These are phyloP conservation scores for Poeciliopsis occidentalis DNA, from an alignment of 2,113 vertebrate genomes.

Conservation along the genomic window DNA sequence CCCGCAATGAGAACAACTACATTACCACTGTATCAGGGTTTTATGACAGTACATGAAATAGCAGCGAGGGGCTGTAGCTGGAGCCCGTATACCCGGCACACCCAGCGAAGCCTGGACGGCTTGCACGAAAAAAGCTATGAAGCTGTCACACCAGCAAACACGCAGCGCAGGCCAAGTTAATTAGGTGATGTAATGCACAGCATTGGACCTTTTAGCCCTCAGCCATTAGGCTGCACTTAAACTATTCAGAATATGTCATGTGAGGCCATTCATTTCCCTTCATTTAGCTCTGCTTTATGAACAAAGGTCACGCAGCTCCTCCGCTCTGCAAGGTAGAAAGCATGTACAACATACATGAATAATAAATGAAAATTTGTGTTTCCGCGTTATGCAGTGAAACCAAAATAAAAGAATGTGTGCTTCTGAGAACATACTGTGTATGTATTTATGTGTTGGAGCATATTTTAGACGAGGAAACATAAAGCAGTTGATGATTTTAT, in stretches of 20 bases:
- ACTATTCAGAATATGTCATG: conserved; percentile 38
- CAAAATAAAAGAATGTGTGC: conserved; percentile 9
- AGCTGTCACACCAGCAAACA: conserved; percentile 54
- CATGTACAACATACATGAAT: not conserved
- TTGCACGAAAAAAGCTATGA: conserved; percentile 44
- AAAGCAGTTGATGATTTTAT: not conserved
- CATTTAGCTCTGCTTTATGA: conserved; percentile 10
- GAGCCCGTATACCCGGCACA: conserved; percentile 35
- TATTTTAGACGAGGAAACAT: not conserved
- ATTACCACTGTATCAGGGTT: conserved; percentile 12
- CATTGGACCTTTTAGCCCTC: conserved; percentile 33
- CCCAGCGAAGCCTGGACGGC: conserved; percentile 40
- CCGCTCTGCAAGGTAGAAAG: conserved; percentile 15
- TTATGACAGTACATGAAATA: conserved; percentile 15
- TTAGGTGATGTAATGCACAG: conserved; percentile 68
- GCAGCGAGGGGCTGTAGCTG: conserved; percentile 27
- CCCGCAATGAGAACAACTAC: conserved; percentile 10
- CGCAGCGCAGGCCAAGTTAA: conserved; percentile 34
- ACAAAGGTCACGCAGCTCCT: conserved; percentile 29
- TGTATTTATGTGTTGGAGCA: not conserved
- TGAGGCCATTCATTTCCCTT: conserved; percentile 35
- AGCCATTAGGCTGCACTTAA: conserved; percentile 46
- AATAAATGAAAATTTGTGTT: conserved; percentile 31
- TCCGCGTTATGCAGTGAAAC: conserved; percentile 9
- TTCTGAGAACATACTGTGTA: not conserved